Percentiles rank a stretch among this genome's conserved stretches.
phyloP scores from a whole-genome alignment of 2,888 invertebrate species.

The Tridacna crocea region DNA sequence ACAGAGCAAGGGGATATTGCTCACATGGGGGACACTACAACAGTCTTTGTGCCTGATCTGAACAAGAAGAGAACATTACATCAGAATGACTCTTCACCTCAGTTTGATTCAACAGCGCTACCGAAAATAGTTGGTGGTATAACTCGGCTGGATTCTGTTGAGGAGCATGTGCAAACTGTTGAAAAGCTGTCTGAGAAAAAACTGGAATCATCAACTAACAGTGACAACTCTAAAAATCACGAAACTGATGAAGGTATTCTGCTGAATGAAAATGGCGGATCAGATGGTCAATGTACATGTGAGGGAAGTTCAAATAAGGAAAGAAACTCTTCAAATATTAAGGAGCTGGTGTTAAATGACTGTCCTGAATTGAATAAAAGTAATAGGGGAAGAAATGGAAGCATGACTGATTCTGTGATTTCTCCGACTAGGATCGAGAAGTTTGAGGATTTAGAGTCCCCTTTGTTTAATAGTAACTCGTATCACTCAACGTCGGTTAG shows the following conservation, averaged over 20 bases:
- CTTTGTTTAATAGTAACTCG: slow-evolving; percentile 50
- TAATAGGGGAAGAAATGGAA: slow-evolving; percentile 10
- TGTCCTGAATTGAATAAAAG: not conserved
- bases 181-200: slow-evolving; percentile 9
- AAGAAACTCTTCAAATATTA: not conserved
- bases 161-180: slow-evolving; percentile 43
- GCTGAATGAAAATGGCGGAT: slow-evolving; percentile 21
- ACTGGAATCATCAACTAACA: slow-evolving; percentile 1
- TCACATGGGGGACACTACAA: slow-evolving; percentile 68
- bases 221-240: not conserved
- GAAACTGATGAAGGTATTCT: slow-evolving; percentile 34
- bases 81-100: slow-evolving; percentile 70
- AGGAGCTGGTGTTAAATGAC: slow-evolving; percentile 11
- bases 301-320: not conserved
- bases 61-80: slow-evolving; percentile 47
- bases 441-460: slow-evolving; percentile 31
- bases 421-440: slow-evolving; percentile 27
- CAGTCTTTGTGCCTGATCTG: slow-evolving; percentile 66
- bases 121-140: slow-evolving; percentile 55
- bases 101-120: slow-evolving; percentile 67
- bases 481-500: slow-evolving; percentile 58
- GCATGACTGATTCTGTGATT: slow-evolving; percentile 23
- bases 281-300: not conserved
- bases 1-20: slow-evolving; percentile 75
- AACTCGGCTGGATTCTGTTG: slow-evolving; percentile 64